A percentile compares a stretch with the other conserved stretches of the same genome.
Conservation (phyloP, 2,888 invertebrate species). For the Agrotis clavis region DNA sequence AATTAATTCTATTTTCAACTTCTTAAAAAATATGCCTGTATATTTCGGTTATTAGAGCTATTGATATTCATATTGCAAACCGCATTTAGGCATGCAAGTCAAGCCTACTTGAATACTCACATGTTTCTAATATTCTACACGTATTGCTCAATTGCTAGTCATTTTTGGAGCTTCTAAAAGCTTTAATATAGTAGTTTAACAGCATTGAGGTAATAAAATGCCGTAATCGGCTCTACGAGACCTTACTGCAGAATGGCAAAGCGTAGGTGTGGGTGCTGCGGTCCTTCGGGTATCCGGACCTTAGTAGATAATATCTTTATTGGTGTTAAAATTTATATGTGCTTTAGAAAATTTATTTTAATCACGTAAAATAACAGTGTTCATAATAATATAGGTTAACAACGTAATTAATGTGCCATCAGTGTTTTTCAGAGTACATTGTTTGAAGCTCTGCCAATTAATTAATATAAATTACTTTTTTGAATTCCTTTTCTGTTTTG, state of each 20-base stretch:
- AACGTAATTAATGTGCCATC: too few species aligned
- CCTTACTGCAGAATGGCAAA: constrained; percentile 54
- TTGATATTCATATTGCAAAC: too few species aligned
- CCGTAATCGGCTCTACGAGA: constrained; percentile 60
- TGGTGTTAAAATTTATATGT: constrained; percentile 62
- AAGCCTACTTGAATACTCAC: not conserved
- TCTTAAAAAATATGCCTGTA: too few species aligned
- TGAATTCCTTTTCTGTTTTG: too few species aligned
- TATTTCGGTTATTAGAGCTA: too few species aligned
- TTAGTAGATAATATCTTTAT: constrained; percentile 68
- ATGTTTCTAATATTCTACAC: constrained; percentile 12
- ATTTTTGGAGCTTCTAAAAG: constrained; percentile 32
- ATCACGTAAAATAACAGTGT: constrained; percentile 10
- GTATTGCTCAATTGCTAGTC: constrained; percentile 27
- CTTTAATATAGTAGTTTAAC: constrained; percentile 48
- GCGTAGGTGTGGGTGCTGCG: constrained; percentile 51
- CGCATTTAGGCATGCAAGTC: not conserved
- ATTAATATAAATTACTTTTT: too few species aligned
- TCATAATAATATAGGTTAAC: not conserved
- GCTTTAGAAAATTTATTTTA: constrained; percentile 42
- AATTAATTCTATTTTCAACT: not conserved
- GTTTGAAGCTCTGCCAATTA: too few species aligned
- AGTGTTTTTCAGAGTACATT: not conserved
- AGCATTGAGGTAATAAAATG: constrained; percentile 47
- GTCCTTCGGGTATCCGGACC: constrained; percentile 55